Base-by-base conservation (phyloP, 2,888 invertebrate genomes). In the Prosapia bicincta region DNA sequence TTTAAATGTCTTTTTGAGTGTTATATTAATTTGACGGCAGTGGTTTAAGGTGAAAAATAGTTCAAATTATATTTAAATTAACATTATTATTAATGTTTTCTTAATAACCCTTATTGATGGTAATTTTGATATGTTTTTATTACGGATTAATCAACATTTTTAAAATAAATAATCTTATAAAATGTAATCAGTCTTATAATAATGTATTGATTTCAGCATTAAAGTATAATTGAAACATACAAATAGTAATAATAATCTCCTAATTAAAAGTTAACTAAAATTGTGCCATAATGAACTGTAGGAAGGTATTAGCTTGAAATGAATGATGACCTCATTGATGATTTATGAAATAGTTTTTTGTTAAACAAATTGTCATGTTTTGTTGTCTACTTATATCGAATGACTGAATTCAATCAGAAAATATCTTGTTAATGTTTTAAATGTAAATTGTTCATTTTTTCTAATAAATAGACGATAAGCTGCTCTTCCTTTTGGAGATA, bases 41-140 rank as follows among this genome's bases (percentile, higher is more conserved):
- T 72, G 66, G 72, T 72, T 72, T 67, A 67, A 67, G 72, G 54
- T n/a, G n/a, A n/a, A n/a, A n/a, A n/a, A n/a, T n/a, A n/a, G n/a
- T n/a, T n/a, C n/a, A n/a, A n/a, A n/a, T n/a, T n/a, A n/a, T n/a
- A n/a, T n/a, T n/a, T n/a, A n/a, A n/a, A n/a, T n/a, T n/a, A n/a
- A n/a, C n/a, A n/a, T n/a, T n/a, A n/a, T n/a, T n/a, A n/a, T n/a
- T n/a, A n/a, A n/a, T n/a, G n/a, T n/a, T n/a, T n/a, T n/a, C n/a
- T n/a, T n/a, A n/a, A n/a, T n/a, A n/a, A n/a, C n/a, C n/a, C n/a
- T n/a, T n/a, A n/a, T n/a, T n/a, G n/a, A n/a, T n/a, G n/a, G n/a
- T n/a, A n/a, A n/a, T n/a, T n/a, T n/a, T n/a, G n/a, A n/a, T n/a
- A n/a, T n/a, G n/a, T n/a, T n/a, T n/a, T n/a, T n/a, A n/a, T n/a